These are phyloP conservation scores for Drosophila kambysellisi DNA, from an alignment of 2,888 invertebrate genomes.

Conservation along the genomic window DNA sequence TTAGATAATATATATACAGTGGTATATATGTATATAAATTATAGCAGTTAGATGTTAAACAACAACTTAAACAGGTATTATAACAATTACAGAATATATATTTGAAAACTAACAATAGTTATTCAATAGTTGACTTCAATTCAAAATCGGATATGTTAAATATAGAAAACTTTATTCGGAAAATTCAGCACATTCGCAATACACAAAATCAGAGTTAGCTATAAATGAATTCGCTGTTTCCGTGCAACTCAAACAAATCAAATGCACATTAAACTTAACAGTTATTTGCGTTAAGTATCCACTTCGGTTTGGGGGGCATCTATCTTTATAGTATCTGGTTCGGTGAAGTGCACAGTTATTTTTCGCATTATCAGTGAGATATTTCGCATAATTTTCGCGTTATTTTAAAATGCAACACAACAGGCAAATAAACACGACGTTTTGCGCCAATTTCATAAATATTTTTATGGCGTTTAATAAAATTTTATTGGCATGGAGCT, in stretches of 20 bases:
- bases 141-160: neutral
- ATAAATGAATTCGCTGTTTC: neutral
- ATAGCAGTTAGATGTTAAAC: neutral
- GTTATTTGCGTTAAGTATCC: slow-evolving; percentile 2
- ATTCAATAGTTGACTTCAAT: neutral
- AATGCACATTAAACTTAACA: slow-evolving; percentile 22
- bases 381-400: slow-evolving; percentile 69
- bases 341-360: slow-evolving; percentile 30
- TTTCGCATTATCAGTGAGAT: slow-evolving; percentile 44
- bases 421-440: slow-evolving; percentile 67
- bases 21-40: neutral
- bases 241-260: slow-evolving; percentile 28
- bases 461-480: slow-evolving; percentile 79
- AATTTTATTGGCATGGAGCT: slow-evolving; percentile 70
- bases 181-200: too few species aligned
- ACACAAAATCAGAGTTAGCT: neutral
- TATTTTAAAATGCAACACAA: slow-evolving; percentile 68
- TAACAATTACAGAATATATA: neutral
- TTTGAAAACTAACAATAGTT: neutral
- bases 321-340: slow-evolving; percentile 22
- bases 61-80: neutral
- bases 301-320: neutral
- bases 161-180: neutral
- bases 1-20: neutral
- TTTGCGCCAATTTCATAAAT: slow-evolving; percentile 77